These are phyloP conservation scores for Ochropacha duplaris DNA, from an alignment of 2,888 invertebrate genomes.

Conservation along the genomic window DNA sequence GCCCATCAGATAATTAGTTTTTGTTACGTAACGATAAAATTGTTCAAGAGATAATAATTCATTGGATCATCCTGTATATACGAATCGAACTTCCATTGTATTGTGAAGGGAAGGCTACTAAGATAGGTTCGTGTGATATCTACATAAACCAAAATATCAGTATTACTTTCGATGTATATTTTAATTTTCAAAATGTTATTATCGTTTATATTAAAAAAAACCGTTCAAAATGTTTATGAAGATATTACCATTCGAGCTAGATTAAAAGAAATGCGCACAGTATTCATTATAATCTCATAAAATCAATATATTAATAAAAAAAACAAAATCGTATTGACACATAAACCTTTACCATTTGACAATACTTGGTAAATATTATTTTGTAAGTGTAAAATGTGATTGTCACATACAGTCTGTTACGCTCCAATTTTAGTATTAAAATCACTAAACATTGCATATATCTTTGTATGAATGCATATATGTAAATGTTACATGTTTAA, in stretches of 20 bases:
- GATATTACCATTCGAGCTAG: constrained; percentile 65
- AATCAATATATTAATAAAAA: constrained; percentile 30
- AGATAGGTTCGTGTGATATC: constrained; percentile 61
- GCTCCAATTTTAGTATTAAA: constrained; percentile 80
- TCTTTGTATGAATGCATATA: constrained; percentile 84
- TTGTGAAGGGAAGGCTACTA: constrained; percentile 39
- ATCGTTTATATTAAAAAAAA: constrained; percentile 14
- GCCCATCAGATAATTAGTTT: constrained; percentile 37
- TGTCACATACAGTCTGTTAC: constrained; percentile 69
- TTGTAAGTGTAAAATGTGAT: constrained; percentile 78
- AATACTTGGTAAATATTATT: constrained; percentile 82
- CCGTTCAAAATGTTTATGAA: constrained; percentile 50
- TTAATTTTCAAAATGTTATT: constrained; percentile 15
- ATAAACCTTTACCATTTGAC: constrained; percentile 76
- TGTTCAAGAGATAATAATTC: constrained; percentile 43
- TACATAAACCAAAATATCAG: constrained; percentile 59
- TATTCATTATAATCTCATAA: constrained; percentile 65
- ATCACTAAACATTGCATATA: constrained; percentile 82
- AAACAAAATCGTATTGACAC: constrained; percentile 46
- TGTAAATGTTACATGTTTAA: constrained; percentile 84
- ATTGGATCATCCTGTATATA: constrained; percentile 5
- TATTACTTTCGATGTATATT: constrained; percentile 53
- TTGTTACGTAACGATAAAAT: constrained; percentile 19
- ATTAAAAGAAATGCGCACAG: constrained; percentile 74
- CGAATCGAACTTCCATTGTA: constrained; percentile 49